Percentiles rank a stretch among this genome's conserved stretches.
phyloP scores from a whole-genome alignment of 2,113 vertebrate species.

The Cisticola juncidis region DNA sequence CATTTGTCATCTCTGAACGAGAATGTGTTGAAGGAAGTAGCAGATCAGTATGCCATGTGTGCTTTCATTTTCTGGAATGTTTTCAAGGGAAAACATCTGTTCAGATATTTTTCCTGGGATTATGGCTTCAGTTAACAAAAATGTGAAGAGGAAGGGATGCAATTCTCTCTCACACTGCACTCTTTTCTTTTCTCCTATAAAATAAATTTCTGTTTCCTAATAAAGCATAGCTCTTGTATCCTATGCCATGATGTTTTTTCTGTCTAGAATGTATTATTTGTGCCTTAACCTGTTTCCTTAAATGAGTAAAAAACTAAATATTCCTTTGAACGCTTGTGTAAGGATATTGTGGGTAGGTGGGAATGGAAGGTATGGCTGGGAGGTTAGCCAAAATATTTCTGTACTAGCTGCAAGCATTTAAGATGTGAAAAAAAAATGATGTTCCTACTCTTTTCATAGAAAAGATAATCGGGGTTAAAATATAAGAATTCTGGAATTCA shows the following conservation, averaged over 20 bases:
- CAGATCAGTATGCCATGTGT: constrained; percentile 63
- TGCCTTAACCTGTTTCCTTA: neutral
- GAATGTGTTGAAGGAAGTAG: constrained; percentile 68
- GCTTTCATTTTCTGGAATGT: constrained; percentile 59
- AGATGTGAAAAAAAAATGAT: neutral
- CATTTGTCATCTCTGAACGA: constrained; percentile 60
- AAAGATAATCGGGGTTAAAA: neutral
- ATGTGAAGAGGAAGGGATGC: neutral
- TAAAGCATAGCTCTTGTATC: neutral
- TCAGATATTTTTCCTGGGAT: constrained; percentile 57
- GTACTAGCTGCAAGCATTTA: neutral
- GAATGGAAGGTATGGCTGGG: neutral
- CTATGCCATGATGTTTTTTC: neutral
- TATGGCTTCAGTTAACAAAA: constrained; percentile 25
- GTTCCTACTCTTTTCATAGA: neutral
- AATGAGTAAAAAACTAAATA: neutral
- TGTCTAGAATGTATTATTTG: neutral
- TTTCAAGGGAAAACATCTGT: constrained; percentile 69
- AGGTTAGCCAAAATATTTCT: neutral
- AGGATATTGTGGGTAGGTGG: neutral
- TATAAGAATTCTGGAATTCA: neutral
- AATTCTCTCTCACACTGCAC: neutral
- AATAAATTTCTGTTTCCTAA: neutral
- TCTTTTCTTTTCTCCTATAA: neutral
- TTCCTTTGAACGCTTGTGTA: neutral